A percentile compares a stretch with the other conserved stretches of the same genome.
phyloP scores from a whole-genome alignment of 2,113 vertebrate genomes.

The Pipra filicauda region DNA sequence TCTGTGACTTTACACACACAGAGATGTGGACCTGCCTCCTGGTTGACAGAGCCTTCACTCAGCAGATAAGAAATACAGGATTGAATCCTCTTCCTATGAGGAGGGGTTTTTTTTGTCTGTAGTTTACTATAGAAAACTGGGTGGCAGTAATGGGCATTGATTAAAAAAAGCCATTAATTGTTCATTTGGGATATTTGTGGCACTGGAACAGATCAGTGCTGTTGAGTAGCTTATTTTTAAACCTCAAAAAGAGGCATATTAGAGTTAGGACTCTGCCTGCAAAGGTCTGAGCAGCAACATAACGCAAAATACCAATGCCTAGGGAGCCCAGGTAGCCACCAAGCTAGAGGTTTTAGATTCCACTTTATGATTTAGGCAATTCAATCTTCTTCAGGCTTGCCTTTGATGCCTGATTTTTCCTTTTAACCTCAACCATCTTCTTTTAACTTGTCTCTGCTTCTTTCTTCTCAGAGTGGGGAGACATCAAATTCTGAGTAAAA shows the following conservation, averaged over 20 bases:
- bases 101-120: neutral
- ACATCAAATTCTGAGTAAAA: neutral
- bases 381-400: neutral
- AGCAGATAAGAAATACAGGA: neutral
- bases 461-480: neutral
- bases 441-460: neutral
- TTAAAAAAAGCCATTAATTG: neutral
- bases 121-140: neutral
- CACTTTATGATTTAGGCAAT: conserved; percentile 14
- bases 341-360: neutral
- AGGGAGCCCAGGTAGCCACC: neutral
- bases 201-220: neutral
- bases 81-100: neutral
- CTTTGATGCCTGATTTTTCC: neutral
- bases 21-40: neutral
- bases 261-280: neutral
- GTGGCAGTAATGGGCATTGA: accelerated
- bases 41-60: neutral
- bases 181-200: neutral
- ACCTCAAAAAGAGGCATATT: neutral
- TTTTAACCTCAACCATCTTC: conserved; percentile 1
- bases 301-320: neutral
- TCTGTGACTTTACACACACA: neutral
- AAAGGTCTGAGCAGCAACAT: neutral
- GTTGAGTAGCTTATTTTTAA: neutral